Conservation (phyloP, 2,888 invertebrate genomes). For the Agrochola litura region DNA sequence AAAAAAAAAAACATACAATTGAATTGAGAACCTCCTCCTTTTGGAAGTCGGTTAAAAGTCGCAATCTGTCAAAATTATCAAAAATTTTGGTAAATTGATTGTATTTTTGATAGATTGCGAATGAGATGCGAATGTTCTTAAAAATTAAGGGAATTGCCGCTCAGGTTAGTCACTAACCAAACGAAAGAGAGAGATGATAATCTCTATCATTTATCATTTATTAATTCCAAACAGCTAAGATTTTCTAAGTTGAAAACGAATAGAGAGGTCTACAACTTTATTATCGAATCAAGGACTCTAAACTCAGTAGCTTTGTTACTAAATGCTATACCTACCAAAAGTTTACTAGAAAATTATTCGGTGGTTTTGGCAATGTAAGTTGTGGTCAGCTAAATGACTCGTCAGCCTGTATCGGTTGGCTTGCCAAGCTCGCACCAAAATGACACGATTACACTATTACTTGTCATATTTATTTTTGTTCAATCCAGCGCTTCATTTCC, state of each 20-base stretch:
- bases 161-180: too few relatives aligned
- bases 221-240: too few relatives aligned
- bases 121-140: too few relatives aligned
- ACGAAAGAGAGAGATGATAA: too few relatives aligned
- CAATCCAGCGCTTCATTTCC: not conserved
- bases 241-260: not conserved
- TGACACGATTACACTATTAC: slow-evolving; percentile 33
- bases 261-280: not conserved
- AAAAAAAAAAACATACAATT: too few relatives aligned
- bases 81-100: too few relatives aligned
- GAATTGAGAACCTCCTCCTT: too few relatives aligned
- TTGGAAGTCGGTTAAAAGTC: too few relatives aligned
- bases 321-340: slow-evolving; percentile 13
- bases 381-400: slow-evolving; percentile 54
- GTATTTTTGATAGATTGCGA: too few relatives aligned
- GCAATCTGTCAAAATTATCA: too few relatives aligned
- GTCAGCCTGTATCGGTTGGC: slow-evolving; percentile 51
- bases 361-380: slow-evolving; percentile 62
- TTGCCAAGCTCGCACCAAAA: slow-evolving; percentile 54
- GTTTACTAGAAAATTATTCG: slow-evolving; percentile 45
- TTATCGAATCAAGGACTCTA: not conserved
- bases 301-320: slow-evolving; percentile 9
- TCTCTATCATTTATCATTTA: not conserved
- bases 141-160: too few relatives aligned
- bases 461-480: slow-evolving; percentile 34